Conservation (phyloP, 2,888 invertebrate species). For the Caprella mutica region DNA sequence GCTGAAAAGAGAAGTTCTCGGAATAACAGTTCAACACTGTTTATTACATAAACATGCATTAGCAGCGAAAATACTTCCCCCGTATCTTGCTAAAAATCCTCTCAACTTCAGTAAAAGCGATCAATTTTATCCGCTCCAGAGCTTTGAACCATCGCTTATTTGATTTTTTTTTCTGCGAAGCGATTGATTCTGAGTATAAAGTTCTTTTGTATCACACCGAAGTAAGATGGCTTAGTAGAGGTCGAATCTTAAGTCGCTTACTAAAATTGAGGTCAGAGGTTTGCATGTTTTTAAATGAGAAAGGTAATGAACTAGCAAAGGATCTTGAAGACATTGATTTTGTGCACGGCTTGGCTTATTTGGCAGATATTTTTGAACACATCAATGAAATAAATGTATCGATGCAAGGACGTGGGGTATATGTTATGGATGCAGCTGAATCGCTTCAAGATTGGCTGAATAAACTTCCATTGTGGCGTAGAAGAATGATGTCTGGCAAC, state of each 20-base stretch:
- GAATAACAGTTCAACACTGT: slow-evolving; percentile 16
- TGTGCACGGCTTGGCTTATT: slow-evolving; percentile 12
- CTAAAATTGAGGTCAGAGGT: slow-evolving; percentile 4
- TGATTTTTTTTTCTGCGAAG: slow-evolving; percentile 27
- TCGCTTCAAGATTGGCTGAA: slow-evolving; percentile 9
- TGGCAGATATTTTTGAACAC: slow-evolving; percentile 24
- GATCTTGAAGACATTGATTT: slow-evolving; percentile 20
- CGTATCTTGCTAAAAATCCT: slow-evolving; percentile 9
- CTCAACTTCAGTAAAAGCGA: slow-evolving; percentile 10
- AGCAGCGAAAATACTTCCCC: slow-evolving; percentile 14
- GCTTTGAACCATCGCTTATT: slow-evolving; percentile 33
- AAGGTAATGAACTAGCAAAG: slow-evolving; percentile 12
- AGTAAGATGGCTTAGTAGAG: slow-evolving; percentile 28
- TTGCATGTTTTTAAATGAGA: slow-evolving; percentile 13
- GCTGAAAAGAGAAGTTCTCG: slow-evolving; percentile 12
- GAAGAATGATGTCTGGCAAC: slow-evolving; percentile 4
- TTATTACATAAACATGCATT: slow-evolving; percentile 22
- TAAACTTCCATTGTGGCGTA: slow-evolving; percentile 13
- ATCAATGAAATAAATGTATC: slow-evolving; percentile 16
- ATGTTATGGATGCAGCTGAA: slow-evolving; percentile 14
- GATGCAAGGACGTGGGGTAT: slow-evolving; percentile 14
- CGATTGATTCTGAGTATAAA: slow-evolving; percentile 18
- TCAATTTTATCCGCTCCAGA: slow-evolving; percentile 25
- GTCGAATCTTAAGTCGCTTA: slow-evolving; percentile 10
- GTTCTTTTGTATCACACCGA: slow-evolving; percentile 34